A percentile compares a stretch with the other conserved stretches of the same genome.
Conservation (phyloP, 2,797 vertebrate species). For the Darevskia nairensis region DNA sequence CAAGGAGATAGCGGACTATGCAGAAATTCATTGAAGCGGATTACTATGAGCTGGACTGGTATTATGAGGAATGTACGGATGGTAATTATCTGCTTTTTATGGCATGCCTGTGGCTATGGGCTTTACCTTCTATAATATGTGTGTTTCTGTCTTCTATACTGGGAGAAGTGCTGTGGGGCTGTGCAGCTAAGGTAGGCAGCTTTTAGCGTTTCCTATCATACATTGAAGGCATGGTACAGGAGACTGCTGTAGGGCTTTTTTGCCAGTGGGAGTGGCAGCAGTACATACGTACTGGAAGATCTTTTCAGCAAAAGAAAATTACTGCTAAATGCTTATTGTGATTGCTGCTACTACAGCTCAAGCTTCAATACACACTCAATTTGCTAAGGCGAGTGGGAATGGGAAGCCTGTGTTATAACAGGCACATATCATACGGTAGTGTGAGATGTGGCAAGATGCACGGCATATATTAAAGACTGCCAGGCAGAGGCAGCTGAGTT, state of each 20-base stretch:
- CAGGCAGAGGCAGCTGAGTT: background rate
- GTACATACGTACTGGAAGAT: background rate
- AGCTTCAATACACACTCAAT: background rate
- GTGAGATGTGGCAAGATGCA: background rate
- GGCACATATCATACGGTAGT: background rate
- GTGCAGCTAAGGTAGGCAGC: constrained; percentile 15
- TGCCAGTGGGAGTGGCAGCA: constrained; percentile 55
- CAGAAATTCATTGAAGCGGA: constrained; percentile 98
- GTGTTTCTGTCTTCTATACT: background rate
- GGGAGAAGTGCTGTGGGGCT: constrained; percentile 17
- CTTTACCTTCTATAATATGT: constrained; percentile 28
- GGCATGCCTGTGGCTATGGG: constrained; percentile 35
- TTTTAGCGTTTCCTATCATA: constrained; percentile 31
- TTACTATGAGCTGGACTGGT: constrained; percentile 99
- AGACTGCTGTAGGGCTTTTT: constrained; percentile 53
- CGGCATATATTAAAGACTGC: background rate
- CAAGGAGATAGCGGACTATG: constrained; percentile 83
- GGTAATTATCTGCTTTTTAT: constrained; percentile 84
- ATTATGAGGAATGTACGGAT: constrained; percentile 98
- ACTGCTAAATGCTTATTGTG: background rate
- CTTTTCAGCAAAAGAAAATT: constrained; percentile 11
- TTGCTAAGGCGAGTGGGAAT: background rate
- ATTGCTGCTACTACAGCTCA: constrained; percentile 6
- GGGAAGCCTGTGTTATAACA: background rate
- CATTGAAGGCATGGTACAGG: constrained; percentile 12